phyloP scores from a whole-genome alignment of 2,113 vertebrate species.

The Ibidorhyncha struthersii region DNA sequence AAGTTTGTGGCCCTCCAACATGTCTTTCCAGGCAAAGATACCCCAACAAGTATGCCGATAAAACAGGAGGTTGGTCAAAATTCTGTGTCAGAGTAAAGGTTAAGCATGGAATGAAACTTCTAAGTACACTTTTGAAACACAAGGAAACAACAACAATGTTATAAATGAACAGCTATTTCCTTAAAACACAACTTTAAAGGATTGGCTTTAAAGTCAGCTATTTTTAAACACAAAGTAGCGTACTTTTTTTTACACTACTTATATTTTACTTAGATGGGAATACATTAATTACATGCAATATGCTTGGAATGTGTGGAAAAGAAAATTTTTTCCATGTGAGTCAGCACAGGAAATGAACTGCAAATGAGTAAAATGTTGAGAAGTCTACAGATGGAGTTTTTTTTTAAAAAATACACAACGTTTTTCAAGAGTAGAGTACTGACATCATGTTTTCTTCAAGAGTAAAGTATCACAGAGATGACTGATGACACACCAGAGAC shows the following conservation, averaged over 20 bases:
- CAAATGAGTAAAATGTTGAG: constrained; percentile 31
- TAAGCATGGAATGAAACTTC: background rate
- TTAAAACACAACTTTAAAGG: background rate
- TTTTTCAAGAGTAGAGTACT: constrained; percentile 15
- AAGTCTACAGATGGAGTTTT: constrained; percentile 10
- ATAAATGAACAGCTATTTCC: background rate
- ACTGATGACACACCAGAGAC: background rate
- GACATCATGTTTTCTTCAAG: constrained; percentile 5
- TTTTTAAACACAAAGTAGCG: background rate
- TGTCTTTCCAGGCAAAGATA: background rate
- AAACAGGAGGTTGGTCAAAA: background rate
- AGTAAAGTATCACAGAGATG: background rate
- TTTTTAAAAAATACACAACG: background rate
- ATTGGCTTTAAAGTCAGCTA: background rate
- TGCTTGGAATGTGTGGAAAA: constrained; percentile 53
- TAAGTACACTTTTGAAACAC: background rate
- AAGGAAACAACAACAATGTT: background rate
- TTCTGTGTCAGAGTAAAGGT: background rate
- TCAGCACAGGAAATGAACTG: constrained; percentile 49
- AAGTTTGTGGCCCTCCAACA: background rate
- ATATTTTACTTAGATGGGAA: constrained; percentile 12
- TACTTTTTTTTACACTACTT: background rate
- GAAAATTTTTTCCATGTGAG: constrained; percentile 54
- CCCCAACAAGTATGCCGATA: background rate
- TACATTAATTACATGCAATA: constrained; percentile 8